Base-by-base conservation (phyloP, 2,888 invertebrate species). In the Plebejus melissa region DNA sequence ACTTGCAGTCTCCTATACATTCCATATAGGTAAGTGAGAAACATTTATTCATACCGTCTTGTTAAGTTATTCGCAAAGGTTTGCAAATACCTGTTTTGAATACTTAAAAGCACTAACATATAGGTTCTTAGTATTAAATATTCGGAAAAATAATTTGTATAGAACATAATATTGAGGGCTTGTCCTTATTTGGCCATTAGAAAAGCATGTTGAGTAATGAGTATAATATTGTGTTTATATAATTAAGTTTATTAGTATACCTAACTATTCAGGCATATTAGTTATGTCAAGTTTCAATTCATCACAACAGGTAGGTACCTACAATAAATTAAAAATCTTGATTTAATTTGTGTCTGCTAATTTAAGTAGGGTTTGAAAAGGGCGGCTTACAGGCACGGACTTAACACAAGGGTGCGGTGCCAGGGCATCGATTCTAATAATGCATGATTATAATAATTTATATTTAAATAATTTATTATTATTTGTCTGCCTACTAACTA, bases 1-100 rank as follows among this genome's bases (percentile, higher is more conserved):
- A 82, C 81, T 88, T 80, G 81, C 89, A 80, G 81, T 89, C 80
- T 82, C 87, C 77, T 83, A 88, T 79, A 81, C 86, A 83, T 83
- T 90, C 81, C 86, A 87, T 78, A 83, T 83, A 79, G 91, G 91
- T 92, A 81, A 90, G 91, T 86, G 80, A 54, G 22, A 74, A 78
- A 72, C 72, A 75, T 76, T 58, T 75, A 28, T 32, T 22, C 50
- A 69, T 69, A 72, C 16, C 38, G 36, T 72, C 58, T 60, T 69
- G 65, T 65, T 36, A 36, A 65, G 32, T 65, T 65, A 65, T 65
- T 65, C 32, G 65, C 32, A 36, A 65, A 65, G 32, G 65, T 65
- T 65, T 65, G 32, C 65, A 32, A 65, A 65, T 65, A 65, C 65
- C 65, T 65, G 32, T 65, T 36, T 65, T 65, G 65, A 65, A 65